These are phyloP conservation scores for Callyntrura guangdongensis DNA, from an alignment of 2,888 invertebrate species.

Conservation along the genomic window DNA sequence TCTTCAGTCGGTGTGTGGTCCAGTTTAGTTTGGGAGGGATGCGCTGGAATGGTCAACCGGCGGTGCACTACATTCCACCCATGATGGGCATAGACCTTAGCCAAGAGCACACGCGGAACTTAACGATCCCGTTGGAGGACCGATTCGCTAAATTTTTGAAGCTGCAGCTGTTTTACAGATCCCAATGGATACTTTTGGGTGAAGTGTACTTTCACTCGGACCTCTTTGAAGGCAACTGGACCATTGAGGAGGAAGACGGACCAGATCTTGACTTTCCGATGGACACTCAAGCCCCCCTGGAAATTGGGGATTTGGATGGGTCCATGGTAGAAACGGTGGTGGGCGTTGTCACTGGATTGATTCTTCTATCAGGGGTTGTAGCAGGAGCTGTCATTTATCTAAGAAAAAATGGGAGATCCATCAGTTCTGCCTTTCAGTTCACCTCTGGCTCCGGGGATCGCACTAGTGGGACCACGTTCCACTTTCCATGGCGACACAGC, in stretches of 20 bases:
- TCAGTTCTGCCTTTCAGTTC: conserved; percentile 82
- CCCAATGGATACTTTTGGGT: conserved; percentile 94
- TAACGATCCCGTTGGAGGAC: conserved; percentile 92
- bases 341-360: conserved; percentile 83
- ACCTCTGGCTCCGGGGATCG: conserved; percentile 77
- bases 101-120: conserved; percentile 92
- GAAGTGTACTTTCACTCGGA: conserved; percentile 93
- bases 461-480: conserved; percentile 49
- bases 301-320: conserved; percentile 84
- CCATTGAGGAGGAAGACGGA: conserved; percentile 81
- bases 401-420: conserved; percentile 83
- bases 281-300: conserved; percentile 83
- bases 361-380: conserved; percentile 82
- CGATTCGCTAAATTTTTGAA: conserved; percentile 92
- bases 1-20: conserved; percentile 90
- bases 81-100: conserved; percentile 86
- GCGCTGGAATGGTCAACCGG: conserved; percentile 89
- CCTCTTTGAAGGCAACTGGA: conserved; percentile 84
- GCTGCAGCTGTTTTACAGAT: conserved; percentile 91
- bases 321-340: conserved; percentile 84
- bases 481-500: conserved; percentile 81
- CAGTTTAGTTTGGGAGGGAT: conserved; percentile 92
- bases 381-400: conserved; percentile 83
- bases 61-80: conserved; percentile 90
- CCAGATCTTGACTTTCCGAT: conserved; percentile 81